phyloP scores from a whole-genome alignment of 2,797 vertebrate species.

The Tiaroga cobitis region DNA sequence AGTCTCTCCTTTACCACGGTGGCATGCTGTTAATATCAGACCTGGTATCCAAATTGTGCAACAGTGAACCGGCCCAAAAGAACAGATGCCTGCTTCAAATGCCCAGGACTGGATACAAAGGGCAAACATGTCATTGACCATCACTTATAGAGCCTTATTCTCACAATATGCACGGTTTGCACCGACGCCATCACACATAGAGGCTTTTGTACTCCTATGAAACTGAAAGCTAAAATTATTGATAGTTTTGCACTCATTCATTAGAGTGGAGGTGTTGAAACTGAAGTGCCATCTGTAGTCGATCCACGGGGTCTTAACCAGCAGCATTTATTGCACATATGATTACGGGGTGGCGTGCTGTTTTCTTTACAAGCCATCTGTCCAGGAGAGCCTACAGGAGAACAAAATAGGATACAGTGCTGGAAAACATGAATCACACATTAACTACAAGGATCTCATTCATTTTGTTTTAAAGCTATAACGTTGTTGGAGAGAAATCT shows the following conservation, averaged over 20 bases:
- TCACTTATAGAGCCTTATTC: background rate
- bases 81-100: slow-evolving; percentile 17
- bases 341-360: slow-evolving; percentile 74
- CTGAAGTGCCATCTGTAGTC: slow-evolving; percentile 81
- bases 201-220: slow-evolving; percentile 2
- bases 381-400: slow-evolving; percentile 71
- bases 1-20: background rate
- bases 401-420: slow-evolving; percentile 62
- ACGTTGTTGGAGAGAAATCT: background rate
- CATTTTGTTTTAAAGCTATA: background rate
- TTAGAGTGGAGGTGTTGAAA: slow-evolving; percentile 68
- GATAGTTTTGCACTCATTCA: slow-evolving; percentile 65
- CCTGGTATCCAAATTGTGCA: background rate
- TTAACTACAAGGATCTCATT: slow-evolving; percentile 9
- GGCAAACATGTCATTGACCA: slow-evolving; percentile 26
- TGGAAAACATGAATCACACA: slow-evolving; percentile 61
- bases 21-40: background rate
- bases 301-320: slow-evolving; percentile 81
- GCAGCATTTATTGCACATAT: slow-evolving; percentile 83
- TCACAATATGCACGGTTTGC: background rate
- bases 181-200: background rate
- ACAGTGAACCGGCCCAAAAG: slow-evolving; percentile 20
- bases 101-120: slow-evolving; percentile 8
- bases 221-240: slow-evolving; percentile 33
- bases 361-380: slow-evolving; percentile 80